Percentiles rank a stretch among this genome's conserved stretches.
Evolutionary conservation across 37 sponge, comb jelly and placozoan species (phyloP).

Genomic region (Beroe forskalii): DNA sequence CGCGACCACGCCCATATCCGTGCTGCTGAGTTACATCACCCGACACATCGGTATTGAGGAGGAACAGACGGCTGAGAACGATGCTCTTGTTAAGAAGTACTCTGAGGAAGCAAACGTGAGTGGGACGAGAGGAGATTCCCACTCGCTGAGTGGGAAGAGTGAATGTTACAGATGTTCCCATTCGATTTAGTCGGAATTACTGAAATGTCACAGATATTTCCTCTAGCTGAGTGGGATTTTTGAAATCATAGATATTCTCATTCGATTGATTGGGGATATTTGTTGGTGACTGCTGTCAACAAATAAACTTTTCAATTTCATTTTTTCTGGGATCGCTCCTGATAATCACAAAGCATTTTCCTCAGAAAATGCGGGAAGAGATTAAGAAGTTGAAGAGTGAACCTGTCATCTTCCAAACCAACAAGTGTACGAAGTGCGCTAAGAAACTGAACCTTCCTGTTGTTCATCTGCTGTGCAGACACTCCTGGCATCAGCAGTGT

Average conservation of each 20-base stretch:
- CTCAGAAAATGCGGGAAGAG: constrained; percentile 77
- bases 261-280: no score
- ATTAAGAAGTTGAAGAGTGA: constrained; percentile 80
- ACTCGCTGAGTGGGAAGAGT: no score
- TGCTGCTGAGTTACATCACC: constrained; percentile 69
- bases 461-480: constrained; percentile 92
- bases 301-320: no score
- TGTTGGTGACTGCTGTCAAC: no score
- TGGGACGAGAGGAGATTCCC: no score
- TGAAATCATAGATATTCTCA: no score
- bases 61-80: constrained; percentile 78
- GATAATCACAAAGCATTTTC: no score
- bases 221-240: no score
- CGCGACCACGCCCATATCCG: constrained; percentile 58
- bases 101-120: constrained; percentile 74
- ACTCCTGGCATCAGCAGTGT: constrained; percentile 90
- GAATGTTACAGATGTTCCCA: no score
- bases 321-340: no score
- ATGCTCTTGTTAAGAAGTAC: constrained; percentile 76
- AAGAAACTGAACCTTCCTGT: constrained; percentile 83
- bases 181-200: no score
- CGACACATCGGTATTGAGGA: constrained; percentile 73
- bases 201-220: no score
- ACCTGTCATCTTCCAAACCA: constrained; percentile 84
- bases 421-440: constrained; percentile 87